Conservation (phyloP, 2,888 invertebrate species). For the Drosophila yooni region DNA sequence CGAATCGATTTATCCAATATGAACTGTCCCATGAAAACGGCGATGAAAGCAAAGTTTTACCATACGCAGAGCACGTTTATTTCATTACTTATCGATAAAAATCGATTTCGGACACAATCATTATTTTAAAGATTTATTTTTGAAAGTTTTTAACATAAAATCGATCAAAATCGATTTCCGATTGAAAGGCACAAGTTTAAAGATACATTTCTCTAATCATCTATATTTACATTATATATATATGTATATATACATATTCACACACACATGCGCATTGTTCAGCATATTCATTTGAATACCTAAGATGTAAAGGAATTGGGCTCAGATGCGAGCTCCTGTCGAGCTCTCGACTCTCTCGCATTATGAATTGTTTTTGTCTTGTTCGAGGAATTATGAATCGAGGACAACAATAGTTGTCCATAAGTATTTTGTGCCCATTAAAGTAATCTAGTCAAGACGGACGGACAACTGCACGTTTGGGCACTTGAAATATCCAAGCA, state of each 20-base stretch:
- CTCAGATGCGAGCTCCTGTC: neutral
- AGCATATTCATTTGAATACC: no score
- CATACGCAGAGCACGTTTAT: neutral
- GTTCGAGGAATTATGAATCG: neutral
- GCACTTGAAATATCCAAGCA: constrained; percentile 16
- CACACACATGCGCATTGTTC: neutral
- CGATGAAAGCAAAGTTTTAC: no score
- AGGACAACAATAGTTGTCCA: neutral
- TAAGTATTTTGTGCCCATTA: neutral
- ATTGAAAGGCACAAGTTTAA: neutral
- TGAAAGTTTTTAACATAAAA: neutral
- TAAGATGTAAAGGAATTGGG: neutral
- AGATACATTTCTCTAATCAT: neutral
- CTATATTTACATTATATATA: no score
- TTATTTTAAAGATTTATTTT: neutral
- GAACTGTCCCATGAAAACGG: neutral
- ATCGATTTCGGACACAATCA: neutral
- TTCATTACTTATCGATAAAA: neutral
- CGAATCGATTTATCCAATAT: neutral
- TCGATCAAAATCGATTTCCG: neutral
- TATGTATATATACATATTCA: neutral
- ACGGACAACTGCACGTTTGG: constrained; percentile 13
- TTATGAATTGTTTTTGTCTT: neutral
- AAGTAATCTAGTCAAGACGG: neutral
- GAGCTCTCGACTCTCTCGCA: neutral